Evolutionary conservation across 2,888 invertebrate species (phyloP), one percentile per base, ranked within the genome.

Genomic region (Plebejus anna): DNA sequence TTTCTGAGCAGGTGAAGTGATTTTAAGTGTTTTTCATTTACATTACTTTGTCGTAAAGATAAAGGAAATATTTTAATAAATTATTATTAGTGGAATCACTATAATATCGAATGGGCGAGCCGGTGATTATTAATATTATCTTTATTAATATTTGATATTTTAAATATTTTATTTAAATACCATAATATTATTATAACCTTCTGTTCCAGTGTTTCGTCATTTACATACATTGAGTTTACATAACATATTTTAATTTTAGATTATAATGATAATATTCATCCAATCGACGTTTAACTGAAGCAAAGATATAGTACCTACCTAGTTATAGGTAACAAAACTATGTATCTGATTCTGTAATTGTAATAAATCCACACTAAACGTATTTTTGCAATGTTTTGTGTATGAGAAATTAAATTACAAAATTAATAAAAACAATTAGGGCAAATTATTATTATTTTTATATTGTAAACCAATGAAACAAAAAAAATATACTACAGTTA

Each of bases 61-160:
- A 73, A 51, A 55, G 32, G 3, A 55, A 73, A 73, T 55, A 73
- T 73, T 51, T 55, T 32, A 51, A 55, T 73, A 73, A 32, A 55
- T 55, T 51, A 32, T 55, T 70, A 36, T 32, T 57, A 28, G 32
- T 47, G 32, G 28, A n/a, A 38, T 76, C 57, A 57, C 38, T 70
- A 76, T n/a, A 76, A 76, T n/a, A 76, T 22, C 70, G 9, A 70
- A 70, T 70, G 47, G 47, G 28, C 42, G 51, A 9, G 47, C 22
- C 9, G 7, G 16, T 32, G 36, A 70, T 32, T 36, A 4, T 59
- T 22, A 9, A 61, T 61, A 61, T 28, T 61, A 61, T 28, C 61
- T 61, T 61, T 61, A 61, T 61, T 28, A 61, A 61, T 61, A 61
- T 61, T 61, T 28, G 59, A 59, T 59, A 22, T 59, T 22, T 22